Evolutionary conservation across 1,140 invertebrate species (phyloP), one percentile per base, ranked within the genome.

Genomic region (Drosophila grimshawi): DNA sequence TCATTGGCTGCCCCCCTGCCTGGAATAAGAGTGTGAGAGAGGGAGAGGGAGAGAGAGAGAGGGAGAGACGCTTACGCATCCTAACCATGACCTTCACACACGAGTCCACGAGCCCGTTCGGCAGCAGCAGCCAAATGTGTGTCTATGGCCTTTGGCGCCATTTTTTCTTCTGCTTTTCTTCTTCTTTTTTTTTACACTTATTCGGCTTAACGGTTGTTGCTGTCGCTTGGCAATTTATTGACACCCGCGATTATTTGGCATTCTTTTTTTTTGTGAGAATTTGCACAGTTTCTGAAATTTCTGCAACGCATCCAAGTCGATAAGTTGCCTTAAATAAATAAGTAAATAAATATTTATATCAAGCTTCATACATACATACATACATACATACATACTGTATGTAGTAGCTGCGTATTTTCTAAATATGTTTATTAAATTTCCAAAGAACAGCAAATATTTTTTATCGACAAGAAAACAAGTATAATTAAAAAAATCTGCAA

Each of bases 211-310:
- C 27, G 19, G 19, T 19, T 19, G 19, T 19, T 65, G 49, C 19
- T n/a, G 63, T 32, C 37, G 41, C 45, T 55, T 27, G 37, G 5
- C 73, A 76, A 68, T 76, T 71, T 76, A 72, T 76, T 76, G 74
- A 72, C 74, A 64, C 56, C 19, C 11, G 56, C 56, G 69, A 76
- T 76, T 56, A 76, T 65, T 61, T 73, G 6, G 30, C 37, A 59
- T 67, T 32, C 43, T 57, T 29, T 62, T 46, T 51, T 45, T 46
- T 29, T 46, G 10, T 19, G 19, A 19, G 19, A 19, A 33, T 60
- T 41, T 60, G 41, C 45, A 19, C 19, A 19, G 19, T 60, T 41
- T 45, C 32, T 60, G 45, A 60, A 60, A 11, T 32, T 46, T 19
- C 19, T 19, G 19, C 19, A 19, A 19, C 19, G 19, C 19, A 19